phyloP scores from a whole-genome alignment of 2,113 vertebrate genomes.

The Odontophorus gujanensis region DNA sequence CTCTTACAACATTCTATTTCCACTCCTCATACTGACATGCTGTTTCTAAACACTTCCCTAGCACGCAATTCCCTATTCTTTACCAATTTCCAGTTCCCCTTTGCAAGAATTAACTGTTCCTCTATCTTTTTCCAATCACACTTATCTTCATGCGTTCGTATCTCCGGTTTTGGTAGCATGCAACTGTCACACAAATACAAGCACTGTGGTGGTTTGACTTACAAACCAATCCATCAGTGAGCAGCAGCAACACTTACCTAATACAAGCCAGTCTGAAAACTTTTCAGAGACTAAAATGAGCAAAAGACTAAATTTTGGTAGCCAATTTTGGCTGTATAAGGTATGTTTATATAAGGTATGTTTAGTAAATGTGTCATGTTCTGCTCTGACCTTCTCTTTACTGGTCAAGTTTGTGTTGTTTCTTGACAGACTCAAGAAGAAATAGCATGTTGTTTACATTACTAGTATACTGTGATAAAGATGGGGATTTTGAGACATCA shows the following conservation, averaged over 20 bases:
- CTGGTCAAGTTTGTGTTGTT: background rate
- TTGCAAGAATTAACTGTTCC: too few relatives aligned
- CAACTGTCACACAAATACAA: background rate
- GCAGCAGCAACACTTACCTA: background rate
- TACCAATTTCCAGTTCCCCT: too few relatives aligned
- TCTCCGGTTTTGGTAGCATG: too few relatives aligned
- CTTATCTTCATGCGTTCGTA: too few relatives aligned
- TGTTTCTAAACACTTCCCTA: too few relatives aligned
- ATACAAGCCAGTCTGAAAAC: background rate
- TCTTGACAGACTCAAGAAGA: background rate
- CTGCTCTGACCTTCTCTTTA: background rate
- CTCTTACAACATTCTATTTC: too few relatives aligned
- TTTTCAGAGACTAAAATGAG: background rate
- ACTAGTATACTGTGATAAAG: background rate
- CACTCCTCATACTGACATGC: too few relatives aligned
- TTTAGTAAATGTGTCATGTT: background rate
- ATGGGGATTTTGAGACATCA: background rate
- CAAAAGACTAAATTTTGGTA: background rate
- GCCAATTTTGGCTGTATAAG: background rate
- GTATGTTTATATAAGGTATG: too few relatives aligned
- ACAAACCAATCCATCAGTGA: background rate
- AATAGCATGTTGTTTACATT: background rate
- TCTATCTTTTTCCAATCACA: too few relatives aligned
- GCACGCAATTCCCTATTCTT: too few relatives aligned
- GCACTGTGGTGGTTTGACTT: background rate